A percentile compares a stretch with the other conserved stretches of the same genome.
phyloP scores from a whole-genome alignment of 2,888 invertebrate genomes.

The Tipula confusa region DNA sequence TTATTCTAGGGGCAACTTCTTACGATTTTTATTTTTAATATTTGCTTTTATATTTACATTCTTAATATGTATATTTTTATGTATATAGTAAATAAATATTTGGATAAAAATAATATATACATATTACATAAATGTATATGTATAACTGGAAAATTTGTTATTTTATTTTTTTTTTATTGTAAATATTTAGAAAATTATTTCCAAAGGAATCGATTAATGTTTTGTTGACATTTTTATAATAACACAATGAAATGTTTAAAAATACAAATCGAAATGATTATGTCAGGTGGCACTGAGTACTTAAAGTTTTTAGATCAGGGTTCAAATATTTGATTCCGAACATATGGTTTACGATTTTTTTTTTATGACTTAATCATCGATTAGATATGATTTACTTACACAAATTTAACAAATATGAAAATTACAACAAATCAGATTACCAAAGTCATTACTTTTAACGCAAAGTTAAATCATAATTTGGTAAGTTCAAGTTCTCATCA shows the following conservation, averaged over 20 bases:
- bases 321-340: not conserved
- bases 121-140: not conserved
- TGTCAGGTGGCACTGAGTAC: not conserved
- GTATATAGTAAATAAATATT: not conserved
- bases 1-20: not conserved
- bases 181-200: not conserved
- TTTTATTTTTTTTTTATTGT: not conserved
- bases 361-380: not conserved
- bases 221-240: conserved; percentile 3
- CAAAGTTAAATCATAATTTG: not conserved
- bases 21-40: not conserved
- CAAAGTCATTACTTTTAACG: no score
- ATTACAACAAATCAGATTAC: no score
- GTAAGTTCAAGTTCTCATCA: not conserved
- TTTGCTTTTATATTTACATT: not conserved
- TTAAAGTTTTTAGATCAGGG: not conserved
- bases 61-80: not conserved
- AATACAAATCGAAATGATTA: not conserved
- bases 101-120: not conserved
- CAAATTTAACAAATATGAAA: not conserved
- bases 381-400: not conserved
- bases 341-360: not conserved
- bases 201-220: conserved; percentile 15
- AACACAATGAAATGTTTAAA: not conserved
- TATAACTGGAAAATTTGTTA: not conserved